Conservation (phyloP, 2,797 vertebrate genomes). For the Sternotherus odoratus region DNA sequence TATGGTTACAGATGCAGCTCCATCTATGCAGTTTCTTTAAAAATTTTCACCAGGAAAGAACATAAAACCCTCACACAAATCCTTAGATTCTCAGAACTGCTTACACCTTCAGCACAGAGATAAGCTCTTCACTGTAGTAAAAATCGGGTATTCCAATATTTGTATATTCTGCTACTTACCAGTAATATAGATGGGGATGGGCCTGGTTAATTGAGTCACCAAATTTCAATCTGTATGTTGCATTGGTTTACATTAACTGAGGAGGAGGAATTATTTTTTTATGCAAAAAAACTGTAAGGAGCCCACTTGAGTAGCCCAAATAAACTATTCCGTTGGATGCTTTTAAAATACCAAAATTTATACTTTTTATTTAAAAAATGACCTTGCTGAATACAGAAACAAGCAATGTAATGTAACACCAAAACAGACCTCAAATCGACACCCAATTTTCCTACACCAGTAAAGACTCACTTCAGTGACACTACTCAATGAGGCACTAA, state of each 20-base stretch:
- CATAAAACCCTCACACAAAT: background rate
- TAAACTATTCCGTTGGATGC: background rate
- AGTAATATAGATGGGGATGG: background rate
- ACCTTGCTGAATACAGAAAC: too few relatives aligned
- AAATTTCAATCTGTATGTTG: background rate
- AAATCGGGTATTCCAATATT: background rate
- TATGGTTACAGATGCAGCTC: background rate
- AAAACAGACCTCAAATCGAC: background rate
- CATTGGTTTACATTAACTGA: background rate
- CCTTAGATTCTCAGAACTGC: background rate
- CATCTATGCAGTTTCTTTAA: background rate
- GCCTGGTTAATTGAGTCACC: background rate
- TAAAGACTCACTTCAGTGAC: conserved; percentile 11
- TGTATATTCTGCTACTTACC: background rate
- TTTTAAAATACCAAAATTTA: background rate
- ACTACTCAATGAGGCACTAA: conserved; percentile 18
- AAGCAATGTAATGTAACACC: too few relatives aligned
- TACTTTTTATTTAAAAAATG: background rate
- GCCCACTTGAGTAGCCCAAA: background rate
- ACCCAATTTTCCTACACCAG: background rate
- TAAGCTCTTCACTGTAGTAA: background rate
- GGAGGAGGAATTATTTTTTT: background rate
- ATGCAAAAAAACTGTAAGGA: background rate
- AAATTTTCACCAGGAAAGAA: background rate
- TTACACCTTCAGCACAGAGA: background rate